Evolutionary conservation across 2,113 vertebrate species (phyloP).

Genomic region (Siniperca knerii): DNA sequence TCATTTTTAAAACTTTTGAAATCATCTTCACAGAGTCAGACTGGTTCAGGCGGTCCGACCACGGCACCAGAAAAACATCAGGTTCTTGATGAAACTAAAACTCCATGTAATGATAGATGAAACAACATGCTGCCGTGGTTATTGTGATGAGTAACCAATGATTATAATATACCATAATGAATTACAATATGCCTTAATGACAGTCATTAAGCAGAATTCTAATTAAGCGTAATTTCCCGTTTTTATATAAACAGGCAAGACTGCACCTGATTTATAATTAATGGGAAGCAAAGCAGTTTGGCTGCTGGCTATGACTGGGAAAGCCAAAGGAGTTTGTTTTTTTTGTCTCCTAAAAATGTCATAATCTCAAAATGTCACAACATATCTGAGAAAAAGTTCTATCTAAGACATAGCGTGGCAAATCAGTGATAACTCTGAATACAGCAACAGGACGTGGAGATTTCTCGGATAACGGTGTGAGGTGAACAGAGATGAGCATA

Average conservation of each 20-base stretch:
- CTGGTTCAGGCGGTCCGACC: conserved; percentile 41
- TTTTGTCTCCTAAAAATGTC: background rate
- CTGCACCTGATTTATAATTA: conserved; percentile 56
- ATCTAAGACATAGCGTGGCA: background rate
- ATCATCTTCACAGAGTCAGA: background rate
- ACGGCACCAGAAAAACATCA: conserved; percentile 42
- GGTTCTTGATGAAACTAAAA: conserved; percentile 37
- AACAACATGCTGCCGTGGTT: conserved; percentile 38
- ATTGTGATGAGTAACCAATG: conserved; percentile 49
- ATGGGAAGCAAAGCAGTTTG: conserved; percentile 44
- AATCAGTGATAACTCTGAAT: conserved; percentile 11
- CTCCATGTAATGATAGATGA: conserved; percentile 61
- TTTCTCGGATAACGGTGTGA: background rate
- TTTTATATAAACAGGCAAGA: conserved; percentile 58
- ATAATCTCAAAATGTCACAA: conserved; percentile 15
- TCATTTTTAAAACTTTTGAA: background rate
- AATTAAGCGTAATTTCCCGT: conserved; percentile 67
- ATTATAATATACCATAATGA: conserved; percentile 65
- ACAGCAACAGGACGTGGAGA: background rate
- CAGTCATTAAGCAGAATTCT: conserved; percentile 60
- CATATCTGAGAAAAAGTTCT: conserved; percentile 9
- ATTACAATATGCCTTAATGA: conserved; percentile 61
- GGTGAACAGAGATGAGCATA: background rate
- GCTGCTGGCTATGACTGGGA: conserved; percentile 10
- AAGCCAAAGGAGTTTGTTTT: background rate